Base-by-base conservation (phyloP, 2,113 vertebrate genomes). In the Buteo buteo region DNA sequence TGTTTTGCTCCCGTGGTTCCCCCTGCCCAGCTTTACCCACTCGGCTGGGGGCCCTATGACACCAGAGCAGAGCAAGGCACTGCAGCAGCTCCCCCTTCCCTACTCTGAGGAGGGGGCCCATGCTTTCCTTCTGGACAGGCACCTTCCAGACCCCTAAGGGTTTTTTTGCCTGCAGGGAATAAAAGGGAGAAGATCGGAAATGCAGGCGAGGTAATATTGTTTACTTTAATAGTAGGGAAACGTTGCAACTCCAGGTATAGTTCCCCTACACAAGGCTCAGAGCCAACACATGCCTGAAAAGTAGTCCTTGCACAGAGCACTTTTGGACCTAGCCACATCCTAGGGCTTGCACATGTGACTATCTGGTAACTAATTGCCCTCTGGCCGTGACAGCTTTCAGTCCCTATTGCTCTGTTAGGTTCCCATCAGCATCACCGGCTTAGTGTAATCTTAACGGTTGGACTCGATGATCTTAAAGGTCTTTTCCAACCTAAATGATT, bases 101-200 rank as follows among this genome's bases (percentile, higher is more conserved):
- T 44, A 1, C 44, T 52, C 25, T 10, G 8, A 2, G 14, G 13
- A 55, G 29, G 20, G 3, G 1, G 2, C 6, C 13, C 4, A 1
- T 12, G 13, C n/a, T 87, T 85, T 78, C 26, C 24, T n/a, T 80
- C 36, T 49, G 32, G 7, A 40, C 28, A 67, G 29, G 10, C 12
- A 47, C 22, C 12, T 71, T 59, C 57, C 21, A 50, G 32, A 67
- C 4, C 6, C 32, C 14, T 24, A 20, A 13, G 11, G 16, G 3
- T 0, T 32, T 66, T 61, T 55, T 57, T 55, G 7, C 17, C 34
- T 55, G 34, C 9, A 34, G 34, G 11, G 25, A 49, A 12, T 40
- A 49, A 71, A 32, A 76, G 20, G 6, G 15, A 44, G 3, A 49
- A 61, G 31, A 59, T 45, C 3, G 4, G 58, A 69, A 87, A 79